phyloP scores from a whole-genome alignment of 1,140 invertebrate genomes.

The Lordiphosa collinella region DNA sequence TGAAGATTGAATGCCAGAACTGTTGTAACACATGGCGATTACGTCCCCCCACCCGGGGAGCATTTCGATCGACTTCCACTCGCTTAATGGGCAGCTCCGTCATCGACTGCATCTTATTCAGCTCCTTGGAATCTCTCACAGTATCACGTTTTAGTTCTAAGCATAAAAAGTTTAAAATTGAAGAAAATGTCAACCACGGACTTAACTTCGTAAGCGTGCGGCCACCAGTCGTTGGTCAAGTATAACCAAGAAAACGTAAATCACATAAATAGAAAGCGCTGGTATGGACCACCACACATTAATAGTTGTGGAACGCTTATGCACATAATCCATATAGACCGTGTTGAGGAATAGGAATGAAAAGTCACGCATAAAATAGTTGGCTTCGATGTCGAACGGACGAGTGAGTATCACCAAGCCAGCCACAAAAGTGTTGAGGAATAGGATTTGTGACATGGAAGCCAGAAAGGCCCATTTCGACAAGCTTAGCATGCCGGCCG shows the following conservation, averaged over 20 bases:
- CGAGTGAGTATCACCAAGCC: constrained; percentile 17
- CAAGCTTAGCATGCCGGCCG: background rate
- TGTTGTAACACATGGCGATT: constrained; percentile 6
- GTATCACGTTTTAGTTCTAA: background rate
- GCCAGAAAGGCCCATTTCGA: background rate
- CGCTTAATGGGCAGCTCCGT: background rate
- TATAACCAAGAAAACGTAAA: constrained; percentile 10
- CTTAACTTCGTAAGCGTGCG: constrained; percentile 4
- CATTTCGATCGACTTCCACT: background rate
- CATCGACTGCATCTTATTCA: background rate
- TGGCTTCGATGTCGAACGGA: constrained; percentile 7
- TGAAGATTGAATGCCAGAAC: constrained; percentile 15
- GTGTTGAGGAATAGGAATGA: constrained; percentile 23
- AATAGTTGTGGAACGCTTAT: constrained; percentile 3
- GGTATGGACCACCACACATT: background rate
- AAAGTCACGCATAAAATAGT: constrained; percentile 20
- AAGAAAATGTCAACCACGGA: background rate
- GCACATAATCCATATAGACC: constrained; percentile 15
- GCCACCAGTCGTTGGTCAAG: constrained; percentile 13
- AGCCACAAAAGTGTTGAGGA: constrained; percentile 13
- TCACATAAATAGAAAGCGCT: background rate
- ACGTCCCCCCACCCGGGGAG: background rate
- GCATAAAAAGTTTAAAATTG: background rate
- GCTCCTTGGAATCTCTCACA: background rate
- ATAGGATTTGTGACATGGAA: constrained; percentile 11